phyloP scores from a whole-genome alignment of 2,113 vertebrate species.

The Cavia aperea region DNA sequence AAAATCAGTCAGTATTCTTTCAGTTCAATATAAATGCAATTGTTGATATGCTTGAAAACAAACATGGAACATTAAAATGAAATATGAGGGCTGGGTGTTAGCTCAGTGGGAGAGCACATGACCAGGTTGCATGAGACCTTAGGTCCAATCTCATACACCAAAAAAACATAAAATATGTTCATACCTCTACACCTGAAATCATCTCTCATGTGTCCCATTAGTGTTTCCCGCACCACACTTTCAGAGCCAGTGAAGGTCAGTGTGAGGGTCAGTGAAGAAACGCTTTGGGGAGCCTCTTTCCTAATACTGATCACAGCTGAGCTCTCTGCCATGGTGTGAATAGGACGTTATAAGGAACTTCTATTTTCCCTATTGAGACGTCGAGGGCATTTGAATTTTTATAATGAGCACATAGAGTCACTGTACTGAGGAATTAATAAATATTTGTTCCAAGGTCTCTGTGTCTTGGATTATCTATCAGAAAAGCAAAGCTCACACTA shows the following conservation, averaged over 20 bases:
- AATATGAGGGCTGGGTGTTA: neutral
- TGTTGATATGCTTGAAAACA: neutral
- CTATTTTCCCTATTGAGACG: neutral
- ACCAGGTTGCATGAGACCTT: neutral
- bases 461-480: constrained; percentile 20
- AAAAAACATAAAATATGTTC: neutral
- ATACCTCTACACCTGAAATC: too few species aligned
- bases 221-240: neutral
- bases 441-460: constrained; percentile 17
- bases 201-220: neutral
- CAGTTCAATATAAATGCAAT: neutral
- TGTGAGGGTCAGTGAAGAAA: neutral
- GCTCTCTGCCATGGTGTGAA: neutral
- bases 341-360: neutral
- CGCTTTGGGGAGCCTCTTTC: accelerated
- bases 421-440: constrained; percentile 30
- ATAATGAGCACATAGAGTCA: neutral
- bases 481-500: constrained; percentile 24
- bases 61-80: neutral
- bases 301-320: neutral
- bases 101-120: neutral
- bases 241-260: neutral
- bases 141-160: neutral
- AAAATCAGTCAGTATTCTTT: neutral
- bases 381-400: neutral